A percentile compares a stretch with the other conserved stretches of the same genome.
Evolutionary conservation across 2,888 invertebrate genomes (phyloP).

Genomic region (Coleophora flavipennella): DNA sequence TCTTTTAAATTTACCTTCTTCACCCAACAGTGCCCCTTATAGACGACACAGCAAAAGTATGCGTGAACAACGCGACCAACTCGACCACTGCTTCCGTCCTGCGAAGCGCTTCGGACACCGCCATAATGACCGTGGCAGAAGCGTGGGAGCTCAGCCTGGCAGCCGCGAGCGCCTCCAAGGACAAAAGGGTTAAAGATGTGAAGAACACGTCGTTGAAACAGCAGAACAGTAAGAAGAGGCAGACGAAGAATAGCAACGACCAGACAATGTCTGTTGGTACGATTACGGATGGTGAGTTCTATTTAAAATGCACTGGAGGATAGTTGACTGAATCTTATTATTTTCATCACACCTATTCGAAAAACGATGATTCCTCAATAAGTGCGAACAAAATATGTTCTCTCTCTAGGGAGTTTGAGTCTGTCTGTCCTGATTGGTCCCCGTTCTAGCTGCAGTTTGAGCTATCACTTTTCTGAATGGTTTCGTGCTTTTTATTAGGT

Average conservation of each 20-base stretch:
- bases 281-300: slow-evolving; percentile 38
- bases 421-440: too few relatives aligned
- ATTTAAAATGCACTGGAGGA: background rate
- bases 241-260: slow-evolving; percentile 37
- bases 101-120: slow-evolving; percentile 79
- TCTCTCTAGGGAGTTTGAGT: too few relatives aligned
- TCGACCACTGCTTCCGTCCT: slow-evolving; percentile 71
- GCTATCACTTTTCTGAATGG: too few relatives aligned
- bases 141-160: slow-evolving; percentile 86
- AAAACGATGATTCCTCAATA: too few relatives aligned
- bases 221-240: slow-evolving; percentile 49
- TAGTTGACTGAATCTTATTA: too few relatives aligned
- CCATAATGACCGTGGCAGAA: slow-evolving; percentile 87
- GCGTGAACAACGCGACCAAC: slow-evolving; percentile 20
- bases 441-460: too few relatives aligned
- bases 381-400: too few relatives aligned
- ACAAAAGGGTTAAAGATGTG: slow-evolving; percentile 88
- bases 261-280: slow-evolving; percentile 29
- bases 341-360: too few relatives aligned
- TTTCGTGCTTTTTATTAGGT: too few relatives aligned
- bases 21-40: slow-evolving; percentile 36
- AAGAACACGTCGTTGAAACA: slow-evolving; percentile 75
- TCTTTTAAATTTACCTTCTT: background rate
- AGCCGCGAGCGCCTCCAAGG: slow-evolving; percentile 90
- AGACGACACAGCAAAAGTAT: slow-evolving; percentile 37